Conservation (phyloP, 1,140 invertebrate species). For the Streblospio benedicti region DNA sequence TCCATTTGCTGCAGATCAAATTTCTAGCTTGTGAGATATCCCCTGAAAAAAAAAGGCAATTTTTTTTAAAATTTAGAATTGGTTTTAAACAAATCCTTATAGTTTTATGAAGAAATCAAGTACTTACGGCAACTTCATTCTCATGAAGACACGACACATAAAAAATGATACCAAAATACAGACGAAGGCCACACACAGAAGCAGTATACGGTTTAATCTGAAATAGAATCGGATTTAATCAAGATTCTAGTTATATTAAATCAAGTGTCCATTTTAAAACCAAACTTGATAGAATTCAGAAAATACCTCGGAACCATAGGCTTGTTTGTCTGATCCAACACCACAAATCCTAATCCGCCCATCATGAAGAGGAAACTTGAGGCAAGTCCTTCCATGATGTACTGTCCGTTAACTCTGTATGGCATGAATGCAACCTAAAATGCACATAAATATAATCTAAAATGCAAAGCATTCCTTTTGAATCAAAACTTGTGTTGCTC, state of each 20-base stretch:
- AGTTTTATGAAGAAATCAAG: conserved; percentile 17
- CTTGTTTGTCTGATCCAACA: conserved; percentile 87
- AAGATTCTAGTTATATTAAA: too few relatives aligned
- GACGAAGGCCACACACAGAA: conserved; percentile 85
- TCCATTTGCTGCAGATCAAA: too few relatives aligned
- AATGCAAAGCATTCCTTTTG: neutral
- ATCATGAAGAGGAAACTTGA: conserved; percentile 93
- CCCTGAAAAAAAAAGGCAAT: too few relatives aligned
- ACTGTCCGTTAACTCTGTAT: conserved; percentile 94
- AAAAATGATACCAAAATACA: conserved; percentile 90
- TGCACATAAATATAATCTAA: conserved; percentile 14
- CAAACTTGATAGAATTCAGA: too few relatives aligned
- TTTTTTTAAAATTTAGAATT: too few relatives aligned
- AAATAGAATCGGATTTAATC: too few relatives aligned
- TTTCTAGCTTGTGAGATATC: too few relatives aligned
- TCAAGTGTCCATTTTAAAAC: too few relatives aligned
- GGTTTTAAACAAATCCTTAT: conserved; percentile 10
- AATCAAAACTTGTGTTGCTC: too few relatives aligned
- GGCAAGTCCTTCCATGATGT: conserved; percentile 96
- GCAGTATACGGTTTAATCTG: conserved; percentile 79
- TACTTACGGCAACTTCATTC: conserved; percentile 84
- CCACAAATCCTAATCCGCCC: conserved; percentile 91
- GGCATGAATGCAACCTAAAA: conserved; percentile 93
- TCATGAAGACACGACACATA: conserved; percentile 96
- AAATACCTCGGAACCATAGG: conserved; percentile 84